phyloP scores from a whole-genome alignment of 1,140 invertebrate genomes.

The Mycetomoellerius zeteki region DNA sequence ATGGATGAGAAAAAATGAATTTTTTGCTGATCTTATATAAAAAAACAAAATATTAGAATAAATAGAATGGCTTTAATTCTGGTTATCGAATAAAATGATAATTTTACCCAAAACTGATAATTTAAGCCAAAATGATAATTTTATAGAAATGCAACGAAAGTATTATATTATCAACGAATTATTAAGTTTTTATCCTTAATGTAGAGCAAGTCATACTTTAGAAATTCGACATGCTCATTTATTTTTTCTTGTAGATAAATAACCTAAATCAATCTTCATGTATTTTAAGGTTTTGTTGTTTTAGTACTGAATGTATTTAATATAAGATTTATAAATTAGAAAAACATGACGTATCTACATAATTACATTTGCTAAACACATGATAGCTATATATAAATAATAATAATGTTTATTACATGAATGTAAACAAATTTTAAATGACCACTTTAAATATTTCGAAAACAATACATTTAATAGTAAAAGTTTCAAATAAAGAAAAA shows the following conservation, averaged over 20 bases:
- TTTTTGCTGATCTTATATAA: not conserved
- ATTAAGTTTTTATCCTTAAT: not conserved
- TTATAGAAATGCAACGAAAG: not conserved
- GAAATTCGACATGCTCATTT: not conserved
- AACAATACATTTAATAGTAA: not conserved
- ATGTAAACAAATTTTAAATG: constrained; percentile 1
- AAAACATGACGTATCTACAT: not conserved
- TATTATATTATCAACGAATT: not conserved
- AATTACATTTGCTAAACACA: not conserved
- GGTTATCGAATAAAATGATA: not conserved
- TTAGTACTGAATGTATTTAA: not conserved
- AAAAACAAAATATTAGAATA: not conserved
- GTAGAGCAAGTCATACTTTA: not conserved
- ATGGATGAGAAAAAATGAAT: not conserved
- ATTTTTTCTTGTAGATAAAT: not conserved
- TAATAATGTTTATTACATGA: not conserved
- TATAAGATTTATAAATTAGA: not conserved
- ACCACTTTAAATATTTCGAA: not conserved
- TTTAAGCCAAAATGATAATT: not conserved
- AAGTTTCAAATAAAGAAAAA: constrained; percentile 9
- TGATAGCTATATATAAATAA: not conserved
- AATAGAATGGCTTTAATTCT: not conserved
- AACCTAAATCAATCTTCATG: not conserved
- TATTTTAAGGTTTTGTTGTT: not conserved
- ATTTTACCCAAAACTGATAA: too few relatives aligned